Evolutionary conservation across 2,113 vertebrate genomes (phyloP), one percentile per base, ranked within the genome.

Genomic region (Promerops cafer): DNA sequence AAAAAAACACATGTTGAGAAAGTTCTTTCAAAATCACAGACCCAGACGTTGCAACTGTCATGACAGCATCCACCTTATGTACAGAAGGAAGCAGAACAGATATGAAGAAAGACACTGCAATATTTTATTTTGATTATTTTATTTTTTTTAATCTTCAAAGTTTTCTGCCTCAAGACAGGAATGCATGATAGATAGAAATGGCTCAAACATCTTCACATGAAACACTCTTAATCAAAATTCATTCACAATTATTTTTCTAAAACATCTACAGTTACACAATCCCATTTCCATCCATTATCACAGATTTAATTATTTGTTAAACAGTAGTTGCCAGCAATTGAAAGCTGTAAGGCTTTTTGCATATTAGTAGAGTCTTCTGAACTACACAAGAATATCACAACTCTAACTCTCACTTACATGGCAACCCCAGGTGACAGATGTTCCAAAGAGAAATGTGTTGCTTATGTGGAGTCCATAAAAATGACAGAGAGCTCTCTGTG

Each of bases 151-250:
- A 98, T 99, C 98, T 99, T 99, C 98, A 98, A 97, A 98, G 97
- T 97, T 98, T 99, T 99, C 99, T 98, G 98, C 98, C 99, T 89
- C 96, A 96, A 98, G 99, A 99, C 99, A 99, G 99, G 99, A 99
- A 99, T 99, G 99, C 99, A 99, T 99, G 97, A 98, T 98, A 98
- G 98, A 99, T 98, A 98, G 98, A 99, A 98, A 98, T 98, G 99
- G 99, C 99, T 99, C 99, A 99, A 99, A 99, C 98, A 98, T 98
- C 97, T 98, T 99, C 98, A 99, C 98, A 98, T 98, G 98, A 98
- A 98, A 98, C 98, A 98, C 97, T 92, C 94, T 95, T 97, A 98
- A 98, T 98, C 97, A 98, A 98, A 98, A 98, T 98, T 98, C 97
- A 98, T 98, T 98, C 98, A 98, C 97, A 98, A 98, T 97, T 97